A percentile compares a stretch with the other conserved stretches of the same genome.
These are phyloP conservation scores for Hystrix cristata DNA, from an alignment of 2,113 vertebrate genomes.

Conservation along the genomic window DNA sequence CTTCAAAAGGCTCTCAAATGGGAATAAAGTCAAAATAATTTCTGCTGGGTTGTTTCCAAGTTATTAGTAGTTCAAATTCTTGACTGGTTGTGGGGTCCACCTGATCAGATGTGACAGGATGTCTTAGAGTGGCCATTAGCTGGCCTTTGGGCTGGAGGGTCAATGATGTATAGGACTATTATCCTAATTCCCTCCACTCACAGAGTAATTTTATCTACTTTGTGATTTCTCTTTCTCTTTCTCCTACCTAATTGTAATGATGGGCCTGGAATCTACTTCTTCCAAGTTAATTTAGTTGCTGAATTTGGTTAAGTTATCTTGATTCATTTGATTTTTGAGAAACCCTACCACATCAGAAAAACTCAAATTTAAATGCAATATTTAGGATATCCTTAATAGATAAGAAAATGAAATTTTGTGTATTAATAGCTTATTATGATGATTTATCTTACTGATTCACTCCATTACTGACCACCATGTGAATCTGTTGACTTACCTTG, in stretches of 20 bases:
- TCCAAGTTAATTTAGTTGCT: not conserved
- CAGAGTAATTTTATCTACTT: not conserved
- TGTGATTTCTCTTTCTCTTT: conserved; percentile 1
- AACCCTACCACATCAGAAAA: not conserved
- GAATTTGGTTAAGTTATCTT: not conserved
- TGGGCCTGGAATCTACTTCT: not conserved
- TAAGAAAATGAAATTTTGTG: not conserved
- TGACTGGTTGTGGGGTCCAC: not conserved
- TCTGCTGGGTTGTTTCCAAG: not conserved
- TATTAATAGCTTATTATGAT: not conserved
- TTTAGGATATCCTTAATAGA: not conserved
- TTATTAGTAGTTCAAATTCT: not conserved
- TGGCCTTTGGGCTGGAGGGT: not conserved
- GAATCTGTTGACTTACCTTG: not conserved
- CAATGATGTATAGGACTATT: not conserved
- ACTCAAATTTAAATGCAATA: not conserved
- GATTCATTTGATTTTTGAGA: conserved; percentile 27
- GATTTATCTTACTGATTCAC: not conserved
- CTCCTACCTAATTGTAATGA: not conserved
- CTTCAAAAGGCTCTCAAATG: not conserved
- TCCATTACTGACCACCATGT: not conserved
- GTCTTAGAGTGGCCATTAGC: not conserved
- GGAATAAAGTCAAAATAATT: not conserved
- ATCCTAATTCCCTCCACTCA: not conserved
- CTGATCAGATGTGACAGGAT: not conserved